Base-by-base conservation (phyloP, 2,888 invertebrate genomes). In the Scelioninae gen. 1 region DNA sequence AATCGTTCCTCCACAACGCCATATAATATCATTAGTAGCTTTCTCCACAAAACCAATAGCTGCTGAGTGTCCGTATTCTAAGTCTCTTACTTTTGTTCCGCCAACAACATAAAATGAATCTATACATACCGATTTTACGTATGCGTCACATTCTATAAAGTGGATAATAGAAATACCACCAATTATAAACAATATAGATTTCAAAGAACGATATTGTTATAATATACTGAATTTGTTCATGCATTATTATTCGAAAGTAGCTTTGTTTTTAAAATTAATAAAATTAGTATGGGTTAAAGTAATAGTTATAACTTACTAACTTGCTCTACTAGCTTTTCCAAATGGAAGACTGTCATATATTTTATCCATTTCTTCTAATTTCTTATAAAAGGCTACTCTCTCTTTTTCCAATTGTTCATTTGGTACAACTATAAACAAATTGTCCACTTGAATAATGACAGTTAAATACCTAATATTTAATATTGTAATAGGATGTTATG, bases 1-100 rank as follows among this genome's bases (percentile, higher is more conserved):
- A 3, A 96, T 92, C 8, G 94, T 93, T 0, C 95, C 96, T 0
- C 95, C 95, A 85, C 96, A 96, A n/a, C 89, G 88, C 93, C 94
- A 94, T 11, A 89, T 87, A 79, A 93, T 93, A 0, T 65, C 51
- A 0, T n/a, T 43, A 0, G 31, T 2, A 0, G 0, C 0, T 0
- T 3, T 13, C 6, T 86, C 62, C 32, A 74, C 89, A 43, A 51
- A 76, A n/a, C 92, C 92, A 0, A 92, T 34, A 0, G 89, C 89
- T 0, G 88, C 88, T 90, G 90, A 89, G 51, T 92, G 92, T 0
- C 91, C 91, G 45, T 90, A 91, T 84, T 92, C 91, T 58, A 85
- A 89, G 0, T 89, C 87, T 1, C 86, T 87, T 3, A 91, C 89
- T 10, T 84, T 86, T 0, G 60, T 85, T 3, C 91, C 91, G 4